Evolutionary conservation across 2,113 vertebrate genomes (phyloP).

Genomic region (Delphinus delphis): DNA sequence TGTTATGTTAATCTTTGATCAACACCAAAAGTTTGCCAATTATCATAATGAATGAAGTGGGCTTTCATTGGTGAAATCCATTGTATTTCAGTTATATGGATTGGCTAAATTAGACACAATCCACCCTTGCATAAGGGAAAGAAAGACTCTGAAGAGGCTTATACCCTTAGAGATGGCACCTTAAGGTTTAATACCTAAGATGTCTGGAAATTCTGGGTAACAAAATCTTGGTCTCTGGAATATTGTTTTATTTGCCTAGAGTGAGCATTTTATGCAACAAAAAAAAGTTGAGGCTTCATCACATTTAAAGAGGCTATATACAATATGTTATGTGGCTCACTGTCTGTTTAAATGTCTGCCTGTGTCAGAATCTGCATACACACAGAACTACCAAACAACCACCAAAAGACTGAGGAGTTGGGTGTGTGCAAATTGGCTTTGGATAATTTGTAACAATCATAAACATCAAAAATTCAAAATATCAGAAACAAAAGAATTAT

Average conservation of each 20-base stretch:
- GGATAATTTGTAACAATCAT: background rate
- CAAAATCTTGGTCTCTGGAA: conserved; percentile 25
- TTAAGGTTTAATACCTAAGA: background rate
- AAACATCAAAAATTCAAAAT: conserved; percentile 22
- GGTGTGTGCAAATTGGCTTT: background rate
- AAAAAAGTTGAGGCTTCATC: background rate
- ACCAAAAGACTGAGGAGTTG: background rate
- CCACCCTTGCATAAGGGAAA: background rate
- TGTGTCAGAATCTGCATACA: background rate
- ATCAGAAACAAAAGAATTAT: conserved; percentile 16
- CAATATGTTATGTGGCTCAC: background rate
- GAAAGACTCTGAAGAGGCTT: background rate
- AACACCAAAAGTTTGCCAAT: background rate
- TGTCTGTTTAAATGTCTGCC: background rate
- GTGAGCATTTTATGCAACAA: background rate
- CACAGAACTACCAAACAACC: background rate
- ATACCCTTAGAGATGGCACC: background rate
- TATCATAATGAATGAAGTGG: background rate
- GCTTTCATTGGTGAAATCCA: background rate
- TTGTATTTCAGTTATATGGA: background rate
- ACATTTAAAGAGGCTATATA: background rate
- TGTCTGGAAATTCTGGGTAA: background rate
- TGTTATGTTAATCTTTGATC: background rate
- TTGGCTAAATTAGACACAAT: background rate
- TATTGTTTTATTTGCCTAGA: background rate